These are phyloP conservation scores for Prochilodus magdalenae DNA, from an alignment of 2,113 vertebrate species.

Conservation along the genomic window DNA sequence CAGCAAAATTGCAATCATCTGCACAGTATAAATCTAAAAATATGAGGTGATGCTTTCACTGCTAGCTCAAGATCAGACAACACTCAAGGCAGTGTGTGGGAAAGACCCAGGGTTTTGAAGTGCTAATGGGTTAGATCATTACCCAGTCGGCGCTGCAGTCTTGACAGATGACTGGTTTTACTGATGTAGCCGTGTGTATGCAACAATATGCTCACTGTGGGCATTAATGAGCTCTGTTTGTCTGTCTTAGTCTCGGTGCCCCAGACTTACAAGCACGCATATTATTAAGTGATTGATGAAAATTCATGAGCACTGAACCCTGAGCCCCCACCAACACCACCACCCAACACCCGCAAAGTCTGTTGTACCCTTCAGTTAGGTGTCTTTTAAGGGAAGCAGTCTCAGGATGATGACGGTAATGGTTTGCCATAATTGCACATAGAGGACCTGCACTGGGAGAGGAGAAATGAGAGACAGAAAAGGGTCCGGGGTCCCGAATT, in stretches of 20 bases:
- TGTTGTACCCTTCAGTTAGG: constrained; percentile 61
- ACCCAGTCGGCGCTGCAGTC: constrained; percentile 12
- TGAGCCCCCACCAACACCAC: not conserved
- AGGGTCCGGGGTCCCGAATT: constrained; percentile 18
- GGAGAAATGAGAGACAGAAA: constrained; percentile 2
- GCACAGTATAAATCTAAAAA: constrained; percentile 24
- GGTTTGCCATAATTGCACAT: constrained; percentile 63
- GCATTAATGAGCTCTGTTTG: constrained; percentile 35
- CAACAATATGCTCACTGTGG: constrained; percentile 33
- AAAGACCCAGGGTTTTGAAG: constrained; percentile 47
- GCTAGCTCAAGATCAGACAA: constrained; percentile 30
- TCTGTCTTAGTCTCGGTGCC: constrained; percentile 14
- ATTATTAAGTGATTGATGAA: constrained; percentile 49
- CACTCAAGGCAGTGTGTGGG: constrained; percentile 8
- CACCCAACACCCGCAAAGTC: constrained; percentile 1
- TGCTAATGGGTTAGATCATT: constrained; percentile 52
- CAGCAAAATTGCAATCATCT: constrained; percentile 14
- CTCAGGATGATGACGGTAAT: constrained; percentile 56
- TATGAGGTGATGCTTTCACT: constrained; percentile 20
- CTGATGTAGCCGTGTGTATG: constrained; percentile 13
- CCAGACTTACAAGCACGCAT: constrained; percentile 28
- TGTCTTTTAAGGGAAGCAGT: constrained; percentile 59
- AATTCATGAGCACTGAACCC: constrained; percentile 1
- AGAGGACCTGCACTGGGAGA: constrained; percentile 49
- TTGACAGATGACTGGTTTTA: constrained; percentile 44